Evolutionary conservation across 2,797 vertebrate species (phyloP).

Genomic region (Acipenser transmontanus): DNA sequence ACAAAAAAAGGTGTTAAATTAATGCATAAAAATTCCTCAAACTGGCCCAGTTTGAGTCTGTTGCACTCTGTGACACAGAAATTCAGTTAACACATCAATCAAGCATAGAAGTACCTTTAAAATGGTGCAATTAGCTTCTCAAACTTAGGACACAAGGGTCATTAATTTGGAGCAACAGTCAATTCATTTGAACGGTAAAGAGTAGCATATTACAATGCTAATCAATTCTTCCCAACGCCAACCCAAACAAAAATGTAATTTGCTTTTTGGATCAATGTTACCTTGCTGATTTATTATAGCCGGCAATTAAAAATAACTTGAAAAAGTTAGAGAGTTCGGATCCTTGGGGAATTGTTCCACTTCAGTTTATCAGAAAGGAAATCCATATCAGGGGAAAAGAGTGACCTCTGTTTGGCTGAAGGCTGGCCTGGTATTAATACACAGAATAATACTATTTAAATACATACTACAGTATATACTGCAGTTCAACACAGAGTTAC

Average conservation of each 20-base stretch:
- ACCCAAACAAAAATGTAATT: neutral
- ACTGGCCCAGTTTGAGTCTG: no score
- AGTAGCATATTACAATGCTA: neutral
- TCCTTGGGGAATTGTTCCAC: no score
- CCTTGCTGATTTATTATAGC: neutral
- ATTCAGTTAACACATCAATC: no score
- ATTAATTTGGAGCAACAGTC: neutral
- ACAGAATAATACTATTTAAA: no score
- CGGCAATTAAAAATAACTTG: neutral
- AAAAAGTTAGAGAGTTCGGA: neutral
- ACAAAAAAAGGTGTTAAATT: no score
- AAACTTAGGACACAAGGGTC: neutral
- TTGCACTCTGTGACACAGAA: no score
- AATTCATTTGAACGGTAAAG: neutral
- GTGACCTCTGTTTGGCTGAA: neutral
- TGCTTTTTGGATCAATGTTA: conserved; percentile 1
- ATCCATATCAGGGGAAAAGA: neutral
- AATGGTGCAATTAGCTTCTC: neutral
- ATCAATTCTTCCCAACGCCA: neutral
- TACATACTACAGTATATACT: no score
- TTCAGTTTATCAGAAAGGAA: neutral
- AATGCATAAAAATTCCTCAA: no score
- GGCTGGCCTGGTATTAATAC: neutral
- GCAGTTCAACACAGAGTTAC: no score
- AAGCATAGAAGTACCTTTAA: neutral